Evolutionary conservation across 2,113 vertebrate species (phyloP), one percentile per base, ranked within the genome.

Genomic region (Amblyornis subalaris): DNA sequence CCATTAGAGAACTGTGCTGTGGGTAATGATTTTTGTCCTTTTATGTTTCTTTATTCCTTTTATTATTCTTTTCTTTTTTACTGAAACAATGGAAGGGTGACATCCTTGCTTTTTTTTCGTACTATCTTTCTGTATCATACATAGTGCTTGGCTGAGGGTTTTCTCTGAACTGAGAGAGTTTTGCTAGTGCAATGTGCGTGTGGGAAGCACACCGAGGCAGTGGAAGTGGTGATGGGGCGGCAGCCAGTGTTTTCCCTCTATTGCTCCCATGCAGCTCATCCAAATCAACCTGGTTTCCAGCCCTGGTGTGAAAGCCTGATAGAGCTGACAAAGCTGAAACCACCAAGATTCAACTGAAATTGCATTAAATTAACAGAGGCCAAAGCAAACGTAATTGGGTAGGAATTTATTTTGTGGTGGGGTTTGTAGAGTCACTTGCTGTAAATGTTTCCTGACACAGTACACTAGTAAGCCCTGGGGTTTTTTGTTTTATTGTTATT

Each of bases 381-480:
- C 92, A 90, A 73, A 90, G 44, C 71, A 92, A 78, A 94, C 5
- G 20, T 84, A 84, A 84, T 74, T 90, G 81, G 50, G 65, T 29
- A 92, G 92, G 90, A 86, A 90, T 95, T 94, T 77, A 71, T 93
- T 93, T 90, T 84, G 86, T 70, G 90, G 71, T 90, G 60, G 79
- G 60, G 64, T 86, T 84, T 88, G 72, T 74, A 70, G 81, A 91
- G 64, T 77, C 78, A 4, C 71, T 91, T 70, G 94, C 85, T 94
- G 60, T 91, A 70, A 93, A 61, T 70, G 75, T 89, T 95, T 94
- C 87, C 84, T 93, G 92, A 88, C 57, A 47, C 35, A 75, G 77
- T 71, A 40, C 6, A 5, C 70, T 45, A 53, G 40, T 84, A 53
- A 76, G 60, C 72, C 55, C 55, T 77, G 61, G 31, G 12, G 9